These are phyloP conservation scores for Neodiprion virginianus DNA, from an alignment of 1,140 invertebrate species.

Conservation along the genomic window DNA sequence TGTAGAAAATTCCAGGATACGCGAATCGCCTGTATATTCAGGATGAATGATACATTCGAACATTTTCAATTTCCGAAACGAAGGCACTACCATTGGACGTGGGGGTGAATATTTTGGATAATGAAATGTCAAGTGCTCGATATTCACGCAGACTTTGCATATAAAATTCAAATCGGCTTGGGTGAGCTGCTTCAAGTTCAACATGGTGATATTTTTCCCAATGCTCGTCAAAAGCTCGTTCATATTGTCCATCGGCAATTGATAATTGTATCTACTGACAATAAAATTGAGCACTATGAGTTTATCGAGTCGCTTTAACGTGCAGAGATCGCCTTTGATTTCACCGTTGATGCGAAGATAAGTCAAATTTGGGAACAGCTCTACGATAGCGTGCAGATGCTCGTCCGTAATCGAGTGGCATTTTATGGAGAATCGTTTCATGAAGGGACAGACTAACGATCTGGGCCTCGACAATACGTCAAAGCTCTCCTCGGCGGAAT, in stretches of 20 bases:
- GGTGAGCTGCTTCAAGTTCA: not conserved
- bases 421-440: not conserved
- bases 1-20: not conserved
- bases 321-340: not conserved
- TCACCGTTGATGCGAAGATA: not conserved
- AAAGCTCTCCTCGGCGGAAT: not conserved
- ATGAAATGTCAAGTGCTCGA: not conserved
- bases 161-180: not conserved
- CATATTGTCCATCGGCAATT: not conserved
- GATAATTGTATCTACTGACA: not conserved
- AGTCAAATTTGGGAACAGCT: not conserved
- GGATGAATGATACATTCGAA: not conserved
- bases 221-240: not conserved
- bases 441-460: not conserved
- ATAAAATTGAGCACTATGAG: not conserved
- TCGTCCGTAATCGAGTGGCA: not conserved
- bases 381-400: not conserved
- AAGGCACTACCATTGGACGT: not conserved
- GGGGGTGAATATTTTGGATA: not conserved
- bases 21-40: not conserved
- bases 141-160: not conserved
- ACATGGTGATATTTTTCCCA: not conserved
- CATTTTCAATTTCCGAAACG: not conserved
- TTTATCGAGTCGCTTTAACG: not conserved
- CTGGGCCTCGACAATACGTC: not conserved